phyloP scores from a whole-genome alignment of 2,797 vertebrate species.

The Pseudomugil tenellus region DNA sequence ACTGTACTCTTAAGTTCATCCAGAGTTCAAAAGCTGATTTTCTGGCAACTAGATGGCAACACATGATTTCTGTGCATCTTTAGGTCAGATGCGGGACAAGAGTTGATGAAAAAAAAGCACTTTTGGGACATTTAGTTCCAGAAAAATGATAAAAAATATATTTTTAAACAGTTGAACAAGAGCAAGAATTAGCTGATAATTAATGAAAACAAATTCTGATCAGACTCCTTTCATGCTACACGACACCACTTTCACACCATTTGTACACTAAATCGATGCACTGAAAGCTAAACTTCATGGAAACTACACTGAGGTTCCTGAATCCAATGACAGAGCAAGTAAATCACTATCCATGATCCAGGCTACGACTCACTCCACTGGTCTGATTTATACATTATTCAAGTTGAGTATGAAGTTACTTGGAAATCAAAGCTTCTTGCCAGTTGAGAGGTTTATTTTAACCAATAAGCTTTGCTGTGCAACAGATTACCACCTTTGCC shows the following conservation, averaged over 20 bases:
- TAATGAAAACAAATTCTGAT: not conserved
- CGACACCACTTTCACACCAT: not conserved
- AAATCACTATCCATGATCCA: constrained; percentile 27
- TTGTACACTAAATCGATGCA: constrained; percentile 16
- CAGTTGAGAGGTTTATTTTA: constrained; percentile 35
- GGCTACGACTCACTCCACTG: constrained; percentile 39
- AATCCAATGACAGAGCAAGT: constrained; percentile 44
- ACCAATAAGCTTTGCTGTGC: constrained; percentile 4
- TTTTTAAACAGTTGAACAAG: not conserved
- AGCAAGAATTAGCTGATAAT: not conserved
- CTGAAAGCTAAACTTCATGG: constrained; percentile 24
- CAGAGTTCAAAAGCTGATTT: constrained; percentile 13
- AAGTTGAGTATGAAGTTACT: constrained; percentile 39
- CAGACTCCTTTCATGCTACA: not conserved
- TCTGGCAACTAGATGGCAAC: constrained; percentile 6
- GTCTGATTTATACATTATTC: constrained; percentile 50
- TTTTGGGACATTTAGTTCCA: not conserved
- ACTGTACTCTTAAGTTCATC: constrained; percentile 29
- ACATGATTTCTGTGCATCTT: not conserved
- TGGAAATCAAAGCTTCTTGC: constrained; percentile 24
- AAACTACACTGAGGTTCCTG: constrained; percentile 6
- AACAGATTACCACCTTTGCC: constrained; percentile 22
- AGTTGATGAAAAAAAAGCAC: constrained; percentile 1
- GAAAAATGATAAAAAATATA: no score
- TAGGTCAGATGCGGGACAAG: not conserved